These are phyloP conservation scores for Tapirus indicus DNA, from an alignment of 2,797 vertebrate genomes.

Conservation along the genomic window DNA sequence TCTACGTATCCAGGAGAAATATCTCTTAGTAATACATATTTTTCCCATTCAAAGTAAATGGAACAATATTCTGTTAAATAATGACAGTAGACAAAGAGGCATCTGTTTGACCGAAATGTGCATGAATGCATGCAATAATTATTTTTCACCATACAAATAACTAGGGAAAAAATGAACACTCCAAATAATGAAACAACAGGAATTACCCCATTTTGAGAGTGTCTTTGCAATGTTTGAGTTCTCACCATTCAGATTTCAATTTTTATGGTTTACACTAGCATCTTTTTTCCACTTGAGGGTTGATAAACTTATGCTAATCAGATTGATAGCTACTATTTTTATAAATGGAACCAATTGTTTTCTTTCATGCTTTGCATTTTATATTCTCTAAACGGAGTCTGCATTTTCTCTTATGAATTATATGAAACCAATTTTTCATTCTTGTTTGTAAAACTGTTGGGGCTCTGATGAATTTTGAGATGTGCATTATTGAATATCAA, in stretches of 20 bases:
- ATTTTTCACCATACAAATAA: neutral
- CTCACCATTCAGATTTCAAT: neutral
- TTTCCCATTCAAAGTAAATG: neutral
- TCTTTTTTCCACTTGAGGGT: neutral
- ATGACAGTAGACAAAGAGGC: neutral
- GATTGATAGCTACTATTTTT: neutral
- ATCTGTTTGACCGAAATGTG: neutral
- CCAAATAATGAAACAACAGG: neutral
- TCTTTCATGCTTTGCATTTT: conserved; percentile 18
- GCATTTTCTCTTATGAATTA: conserved; percentile 6
- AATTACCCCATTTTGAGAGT: neutral
- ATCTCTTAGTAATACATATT: neutral
- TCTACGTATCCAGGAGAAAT: neutral
- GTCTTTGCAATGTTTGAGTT: neutral
- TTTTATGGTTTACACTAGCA: neutral
- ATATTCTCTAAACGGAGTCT: conserved; percentile 13
- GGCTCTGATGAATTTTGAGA: neutral
- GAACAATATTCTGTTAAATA: neutral
- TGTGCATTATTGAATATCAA: neutral
- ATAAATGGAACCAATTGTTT: neutral
- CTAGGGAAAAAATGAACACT: neutral
- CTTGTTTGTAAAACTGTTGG: conserved; percentile 23
- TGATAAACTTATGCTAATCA: neutral
- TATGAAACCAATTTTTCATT: conserved; percentile 48
- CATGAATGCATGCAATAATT: neutral